These are phyloP conservation scores for Nylanderia fulva DNA, from an alignment of 1,140 invertebrate genomes.

Conservation along the genomic window DNA sequence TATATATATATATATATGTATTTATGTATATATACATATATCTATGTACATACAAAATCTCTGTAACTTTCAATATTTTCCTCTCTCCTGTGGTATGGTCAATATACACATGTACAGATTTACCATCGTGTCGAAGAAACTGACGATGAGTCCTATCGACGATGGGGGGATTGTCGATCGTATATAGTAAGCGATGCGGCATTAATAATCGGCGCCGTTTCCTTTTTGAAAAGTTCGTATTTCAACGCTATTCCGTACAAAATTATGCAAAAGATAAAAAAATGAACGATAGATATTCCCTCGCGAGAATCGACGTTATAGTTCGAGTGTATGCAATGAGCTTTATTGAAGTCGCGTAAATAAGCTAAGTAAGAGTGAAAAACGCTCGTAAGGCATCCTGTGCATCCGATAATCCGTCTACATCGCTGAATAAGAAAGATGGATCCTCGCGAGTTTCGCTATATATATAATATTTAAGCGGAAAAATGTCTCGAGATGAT, in stretches of 20 bases:
- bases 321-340: not conserved
- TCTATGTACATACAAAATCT: conserved; percentile 72
- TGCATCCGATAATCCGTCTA: conserved; percentile 54
- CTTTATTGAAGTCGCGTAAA: conserved; percentile 18
- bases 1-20: too few relatives aligned
- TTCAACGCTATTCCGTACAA: conserved; percentile 3
- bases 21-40: not conserved
- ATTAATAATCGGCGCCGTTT: conserved; percentile 27
- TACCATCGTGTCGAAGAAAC: conserved; percentile 73
- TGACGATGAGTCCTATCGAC: conserved; percentile 64
- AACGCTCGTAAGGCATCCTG: conserved; percentile 58
- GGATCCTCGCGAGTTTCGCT: conserved; percentile 44
- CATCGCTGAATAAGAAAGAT: conserved; percentile 27
- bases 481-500: conserved; percentile 16
- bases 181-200: conserved; percentile 55
- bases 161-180: conserved; percentile 78
- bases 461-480: conserved; percentile 38
- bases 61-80: conserved; percentile 73
- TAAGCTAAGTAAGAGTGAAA: conserved; percentile 17
- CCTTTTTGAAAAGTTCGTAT: not conserved
- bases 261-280: conserved; percentile 43
- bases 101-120: conserved; percentile 77
- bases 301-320: conserved; percentile 5
- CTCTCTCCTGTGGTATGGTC: conserved; percentile 40
- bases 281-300: conserved; percentile 5